These are phyloP conservation scores for Virgularia gustaviana DNA, from an alignment of 92 coral and sea anemone species.

Conservation along the genomic window DNA sequence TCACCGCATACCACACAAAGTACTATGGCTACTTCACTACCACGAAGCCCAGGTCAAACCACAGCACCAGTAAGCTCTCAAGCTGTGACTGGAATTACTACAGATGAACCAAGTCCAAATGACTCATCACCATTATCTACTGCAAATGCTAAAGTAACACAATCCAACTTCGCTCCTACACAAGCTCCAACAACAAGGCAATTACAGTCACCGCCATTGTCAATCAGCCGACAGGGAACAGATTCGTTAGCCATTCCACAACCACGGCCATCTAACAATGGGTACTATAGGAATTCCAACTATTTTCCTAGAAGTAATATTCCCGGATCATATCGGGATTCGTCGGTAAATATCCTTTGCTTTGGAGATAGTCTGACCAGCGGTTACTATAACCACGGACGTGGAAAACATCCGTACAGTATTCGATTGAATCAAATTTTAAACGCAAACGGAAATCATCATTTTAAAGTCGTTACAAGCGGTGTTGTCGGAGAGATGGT, in stretches of 20 bases:
- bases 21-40: conserved; percentile 8
- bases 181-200: conserved; percentile 38
- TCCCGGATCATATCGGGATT: conserved; percentile 22
- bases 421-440: conserved; percentile 66
- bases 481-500: conserved; percentile 93
- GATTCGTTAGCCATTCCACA: neutral
- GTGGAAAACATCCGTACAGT: conserved; percentile 75
- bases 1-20: no score
- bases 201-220: neutral
- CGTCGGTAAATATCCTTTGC: conserved; percentile 65
- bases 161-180: neutral
- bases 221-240: neutral
- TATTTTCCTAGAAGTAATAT: conserved; percentile 10
- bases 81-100: no score
- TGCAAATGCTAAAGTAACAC: conserved; percentile 11
- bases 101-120: neutral
- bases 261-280: neutral
- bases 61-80: neutral
- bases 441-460: conserved; percentile 52
- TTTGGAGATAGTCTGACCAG: conserved; percentile 95
- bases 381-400: conserved; percentile 79
- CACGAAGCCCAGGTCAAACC: conserved; percentile 36
- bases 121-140: neutral
- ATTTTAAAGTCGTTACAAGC: conserved; percentile 63
- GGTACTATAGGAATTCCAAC: neutral